Evolutionary conservation across 1,140 invertebrate species (phyloP).

Genomic region (Eulimnadia texana): DNA sequence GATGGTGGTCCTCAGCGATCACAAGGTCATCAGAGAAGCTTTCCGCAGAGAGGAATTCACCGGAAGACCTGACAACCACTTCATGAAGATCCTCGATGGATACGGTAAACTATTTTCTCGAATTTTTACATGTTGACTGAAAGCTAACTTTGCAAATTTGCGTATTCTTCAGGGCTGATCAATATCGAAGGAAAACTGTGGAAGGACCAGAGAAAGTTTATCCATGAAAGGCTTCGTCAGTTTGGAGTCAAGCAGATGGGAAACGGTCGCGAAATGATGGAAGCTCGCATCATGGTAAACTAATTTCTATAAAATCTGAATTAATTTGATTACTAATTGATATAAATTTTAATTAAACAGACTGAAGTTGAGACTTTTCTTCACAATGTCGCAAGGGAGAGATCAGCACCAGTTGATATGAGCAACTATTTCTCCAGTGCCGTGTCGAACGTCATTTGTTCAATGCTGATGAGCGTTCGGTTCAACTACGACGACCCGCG

Average conservation of each 20-base stretch:
- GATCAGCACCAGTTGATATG: conserved; percentile 47
- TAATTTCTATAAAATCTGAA: background rate
- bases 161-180: conserved; percentile 61
- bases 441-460: conserved; percentile 82
- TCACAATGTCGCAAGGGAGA: conserved; percentile 38
- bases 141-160: background rate
- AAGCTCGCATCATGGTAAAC: conserved; percentile 69
- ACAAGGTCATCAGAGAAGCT: conserved; percentile 62
- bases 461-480: conserved; percentile 71
- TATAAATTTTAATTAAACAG: conserved; percentile 23
- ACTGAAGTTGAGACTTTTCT: conserved; percentile 61
- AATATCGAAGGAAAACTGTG: conserved; percentile 80
- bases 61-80: conserved; percentile 65
- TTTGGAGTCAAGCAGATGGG: conserved; percentile 75
- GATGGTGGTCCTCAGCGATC: conserved; percentile 69
- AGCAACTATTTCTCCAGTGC: conserved; percentile 57
- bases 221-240: conserved; percentile 69
- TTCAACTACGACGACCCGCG: conserved; percentile 58
- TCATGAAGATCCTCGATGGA: conserved; percentile 70
- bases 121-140: background rate
- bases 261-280: conserved; percentile 61
- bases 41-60: conserved; percentile 72
- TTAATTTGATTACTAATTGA: no score
- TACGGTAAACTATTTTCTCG: conserved; percentile 52
- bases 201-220: conserved; percentile 79